Percentiles rank a stretch among this genome's conserved stretches.
phyloP scores from a whole-genome alignment of 2,113 vertebrate genomes.

The Oenanthe melanoleuca region DNA sequence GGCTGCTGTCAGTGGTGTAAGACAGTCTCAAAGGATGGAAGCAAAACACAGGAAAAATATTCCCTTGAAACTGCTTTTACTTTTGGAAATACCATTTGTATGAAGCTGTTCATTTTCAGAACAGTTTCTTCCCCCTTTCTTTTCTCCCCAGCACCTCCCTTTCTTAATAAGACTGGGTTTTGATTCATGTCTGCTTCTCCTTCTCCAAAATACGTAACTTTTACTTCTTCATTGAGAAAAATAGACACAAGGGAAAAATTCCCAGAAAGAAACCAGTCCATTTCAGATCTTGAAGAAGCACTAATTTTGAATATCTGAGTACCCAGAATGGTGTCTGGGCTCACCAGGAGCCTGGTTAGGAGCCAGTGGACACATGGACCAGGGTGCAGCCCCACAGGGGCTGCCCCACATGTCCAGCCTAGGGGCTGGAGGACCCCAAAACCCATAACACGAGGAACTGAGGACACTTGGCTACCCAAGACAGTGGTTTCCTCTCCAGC shows the following conservation, averaged over 20 bases:
- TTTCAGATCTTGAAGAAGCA: not conserved
- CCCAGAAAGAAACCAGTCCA: not conserved
- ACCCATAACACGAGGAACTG: accelerated
- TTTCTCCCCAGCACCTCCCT: not conserved
- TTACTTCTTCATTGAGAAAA: not conserved
- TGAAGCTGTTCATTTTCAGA: not conserved
- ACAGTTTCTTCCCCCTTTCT: not conserved
- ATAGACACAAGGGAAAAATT: not conserved
- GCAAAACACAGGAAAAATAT: not conserved
- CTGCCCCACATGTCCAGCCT: not conserved
- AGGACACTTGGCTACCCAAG: not conserved
- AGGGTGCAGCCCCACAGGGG: not conserved
- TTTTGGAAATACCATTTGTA: not conserved
- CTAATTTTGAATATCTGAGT: not conserved
- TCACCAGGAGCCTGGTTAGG: not conserved
- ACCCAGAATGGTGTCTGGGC: not conserved
- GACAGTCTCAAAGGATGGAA: not conserved
- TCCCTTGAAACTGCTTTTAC: not conserved
- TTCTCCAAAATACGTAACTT: not conserved
- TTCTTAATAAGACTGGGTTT: not conserved
- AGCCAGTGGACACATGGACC: not conserved
- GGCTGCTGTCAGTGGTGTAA: not conserved
- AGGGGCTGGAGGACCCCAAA: not conserved
- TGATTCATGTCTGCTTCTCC: not conserved
- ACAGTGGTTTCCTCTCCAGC: not conserved